Evolutionary conservation across 1,140 invertebrate species (phyloP).

Genomic region (Aethina tumida): DNA sequence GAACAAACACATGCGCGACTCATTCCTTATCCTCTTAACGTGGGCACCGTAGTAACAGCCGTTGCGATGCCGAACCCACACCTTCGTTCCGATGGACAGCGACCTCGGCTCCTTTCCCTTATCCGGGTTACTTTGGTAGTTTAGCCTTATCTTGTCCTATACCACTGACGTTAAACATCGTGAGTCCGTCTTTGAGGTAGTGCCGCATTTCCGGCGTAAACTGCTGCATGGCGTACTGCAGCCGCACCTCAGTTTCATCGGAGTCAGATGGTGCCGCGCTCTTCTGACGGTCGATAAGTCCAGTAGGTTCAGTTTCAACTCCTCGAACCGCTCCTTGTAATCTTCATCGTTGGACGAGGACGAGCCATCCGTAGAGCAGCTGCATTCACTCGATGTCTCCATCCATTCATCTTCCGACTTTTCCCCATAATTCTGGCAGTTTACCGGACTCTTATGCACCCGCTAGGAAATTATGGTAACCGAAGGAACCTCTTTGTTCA

Average conservation of each 20-base stretch:
- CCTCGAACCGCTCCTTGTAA: constrained; percentile 3
- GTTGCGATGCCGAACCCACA: constrained; percentile 56
- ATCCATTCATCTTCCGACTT: too few species aligned
- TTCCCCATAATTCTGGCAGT: too few species aligned
- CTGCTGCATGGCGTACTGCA: constrained; percentile 16
- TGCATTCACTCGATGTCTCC: too few species aligned
- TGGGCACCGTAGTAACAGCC: constrained; percentile 49
- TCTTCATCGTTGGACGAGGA: too few species aligned
- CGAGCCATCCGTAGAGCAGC: too few species aligned
- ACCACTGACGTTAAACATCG: constrained; percentile 17
- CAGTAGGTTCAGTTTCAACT: constrained; percentile 7
- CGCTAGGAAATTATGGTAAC: too few species aligned
- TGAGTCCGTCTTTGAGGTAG: constrained; percentile 14
- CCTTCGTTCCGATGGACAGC: constrained; percentile 29
- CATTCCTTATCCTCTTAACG: constrained; percentile 40
- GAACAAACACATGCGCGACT: constrained; percentile 48
- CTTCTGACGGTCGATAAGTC: not conserved
- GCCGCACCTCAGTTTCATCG: constrained; percentile 15
- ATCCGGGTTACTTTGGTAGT: not conserved
- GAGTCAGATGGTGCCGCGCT: constrained; percentile 15
- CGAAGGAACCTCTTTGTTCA: too few species aligned
- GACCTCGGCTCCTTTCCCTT: not conserved
- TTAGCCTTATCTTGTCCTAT: constrained; percentile 1
- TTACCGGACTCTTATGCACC: too few species aligned
- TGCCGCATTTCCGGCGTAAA: constrained; percentile 17